Conservation (phyloP, 2,888 invertebrate species). For the Litoditis marina region DNA sequence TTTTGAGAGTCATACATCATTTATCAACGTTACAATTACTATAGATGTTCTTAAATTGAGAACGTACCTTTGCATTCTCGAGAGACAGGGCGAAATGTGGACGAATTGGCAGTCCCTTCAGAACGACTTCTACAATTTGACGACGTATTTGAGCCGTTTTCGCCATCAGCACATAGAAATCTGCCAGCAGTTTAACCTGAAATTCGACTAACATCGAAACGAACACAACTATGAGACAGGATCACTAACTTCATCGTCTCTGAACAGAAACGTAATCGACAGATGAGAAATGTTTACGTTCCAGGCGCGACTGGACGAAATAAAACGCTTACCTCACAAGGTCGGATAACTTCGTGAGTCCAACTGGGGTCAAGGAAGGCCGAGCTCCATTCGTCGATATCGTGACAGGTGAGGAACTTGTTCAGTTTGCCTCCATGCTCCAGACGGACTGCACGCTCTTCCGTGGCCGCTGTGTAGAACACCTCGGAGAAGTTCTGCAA, state of each 20-base stretch:
- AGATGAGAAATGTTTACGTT: too few relatives aligned
- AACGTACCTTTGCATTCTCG: slow-evolving; percentile 48
- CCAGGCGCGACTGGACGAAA: too few relatives aligned
- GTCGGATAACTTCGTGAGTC: slow-evolving; percentile 56
- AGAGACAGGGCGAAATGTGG: slow-evolving; percentile 46
- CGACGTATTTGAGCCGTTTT: slow-evolving; percentile 51
- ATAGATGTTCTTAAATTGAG: too few relatives aligned
- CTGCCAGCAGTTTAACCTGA: slow-evolving; percentile 42
- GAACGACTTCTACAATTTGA: slow-evolving; percentile 49
- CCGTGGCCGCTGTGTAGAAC: slow-evolving; percentile 44
- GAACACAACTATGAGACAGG: too few relatives aligned
- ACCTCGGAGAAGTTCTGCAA: slow-evolving; percentile 41
- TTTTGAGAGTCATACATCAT: too few relatives aligned
- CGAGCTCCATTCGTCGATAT: slow-evolving; percentile 56
- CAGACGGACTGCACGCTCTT: slow-evolving; percentile 24
- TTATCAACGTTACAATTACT: too few relatives aligned
- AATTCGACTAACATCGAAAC: too few relatives aligned
- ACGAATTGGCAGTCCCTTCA: slow-evolving; percentile 51
- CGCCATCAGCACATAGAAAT: slow-evolving; percentile 52
- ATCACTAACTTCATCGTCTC: too few relatives aligned
- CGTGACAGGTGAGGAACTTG: slow-evolving; percentile 49
- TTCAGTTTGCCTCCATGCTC: slow-evolving; percentile 34
- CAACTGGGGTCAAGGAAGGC: slow-evolving; percentile 56
- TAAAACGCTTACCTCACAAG: slow-evolving; percentile 22
- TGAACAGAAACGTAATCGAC: too few relatives aligned